Conservation (phyloP, 53 echinoderm and acorn worm genomes). For the Astropecten irregularis region DNA sequence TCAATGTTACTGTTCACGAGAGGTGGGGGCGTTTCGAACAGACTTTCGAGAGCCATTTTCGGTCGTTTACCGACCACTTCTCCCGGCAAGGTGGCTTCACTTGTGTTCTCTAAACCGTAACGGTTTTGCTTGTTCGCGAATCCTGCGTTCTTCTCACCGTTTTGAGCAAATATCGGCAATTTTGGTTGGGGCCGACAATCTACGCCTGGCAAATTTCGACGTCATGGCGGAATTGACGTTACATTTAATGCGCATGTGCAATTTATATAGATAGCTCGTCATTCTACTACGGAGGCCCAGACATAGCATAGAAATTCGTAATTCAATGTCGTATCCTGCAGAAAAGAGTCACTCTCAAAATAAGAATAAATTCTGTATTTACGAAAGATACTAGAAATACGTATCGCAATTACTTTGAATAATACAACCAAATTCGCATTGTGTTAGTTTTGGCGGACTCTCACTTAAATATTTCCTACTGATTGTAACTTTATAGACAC, state of each 20-base stretch:
- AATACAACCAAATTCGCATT: too few relatives aligned
- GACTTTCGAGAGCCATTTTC: slow-evolving; percentile 99
- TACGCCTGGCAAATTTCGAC: slow-evolving; percentile 50
- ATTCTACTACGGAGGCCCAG: slow-evolving; percentile 23
- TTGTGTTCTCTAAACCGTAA: slow-evolving; percentile 91
- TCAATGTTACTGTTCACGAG: slow-evolving; percentile 99
- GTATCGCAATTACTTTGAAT: too few relatives aligned
- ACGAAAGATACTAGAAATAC: too few relatives aligned
- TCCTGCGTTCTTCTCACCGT: slow-evolving; percentile 74
- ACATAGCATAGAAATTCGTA: too few relatives aligned
- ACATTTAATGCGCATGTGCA: slow-evolving; percentile 41
- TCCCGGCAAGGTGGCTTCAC: slow-evolving; percentile 54
- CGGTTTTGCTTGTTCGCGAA: slow-evolving; percentile 68
- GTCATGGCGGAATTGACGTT: slow-evolving; percentile 79
- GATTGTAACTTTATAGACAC: neutral
- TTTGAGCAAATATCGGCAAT: slow-evolving; percentile 73
- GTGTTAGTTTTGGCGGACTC: too few relatives aligned
- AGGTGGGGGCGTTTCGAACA: slow-evolving; percentile 99
- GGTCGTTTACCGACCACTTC: slow-evolving; percentile 74
- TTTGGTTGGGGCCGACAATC: slow-evolving; percentile 63
- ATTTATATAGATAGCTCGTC: slow-evolving; percentile 18
- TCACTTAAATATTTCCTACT: too few relatives aligned
- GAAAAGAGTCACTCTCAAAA: too few relatives aligned
- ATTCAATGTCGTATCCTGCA: too few relatives aligned
- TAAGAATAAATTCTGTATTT: too few relatives aligned